Base-by-base conservation (phyloP, 2,888 invertebrate genomes). In the Gerris lacustris region DNA sequence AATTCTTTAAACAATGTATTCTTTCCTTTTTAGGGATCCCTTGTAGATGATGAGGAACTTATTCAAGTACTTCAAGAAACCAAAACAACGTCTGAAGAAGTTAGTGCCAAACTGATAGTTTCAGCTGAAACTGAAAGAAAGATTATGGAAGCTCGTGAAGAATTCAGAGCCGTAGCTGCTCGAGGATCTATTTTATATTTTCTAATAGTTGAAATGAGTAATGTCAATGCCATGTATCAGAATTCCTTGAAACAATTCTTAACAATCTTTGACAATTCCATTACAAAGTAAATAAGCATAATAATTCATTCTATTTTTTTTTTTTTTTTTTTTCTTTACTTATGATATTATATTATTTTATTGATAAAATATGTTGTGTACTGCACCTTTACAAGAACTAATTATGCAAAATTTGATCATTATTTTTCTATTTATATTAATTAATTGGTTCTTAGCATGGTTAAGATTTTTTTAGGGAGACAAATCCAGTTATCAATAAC, bases 171-270 rank as follows among this genome's bases (percentile, higher is more conserved):
- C 0, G 96, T 97, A 0, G 97, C 97, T 5, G 91, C 92, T 0
- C 85, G 96, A 75, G 96, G 96, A 17, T 95, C 95, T 0, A 95
- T 96, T 71, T 82, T 97, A 1, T 97, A 97, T 79, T 97, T 97
- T 79, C 83, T 97, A 63, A 96, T 97, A 73, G 96, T 96, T 0
- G 96, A 97, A 83, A 96, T 97, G 96, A 93, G 93, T 78, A 90
- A 94, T 79, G 96, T 97, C 0, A 96, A 96, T 79, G 86, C 89
- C 7, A 97, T 97, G 96, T 97, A 97, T 79, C 97, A 97, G 81
- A 96, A 96, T 76, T 94, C 96, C 0, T 82, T 97, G 68, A 93
- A 93, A 78, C 96, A 97, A 80, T 97, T 97, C 82, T 82, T 97
- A 66, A 92, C 87, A 11, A 89, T 96, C 74, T 97, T 97, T 79